Conservation (phyloP, 1,140 invertebrate species). For the Drosophila biarmipes region DNA sequence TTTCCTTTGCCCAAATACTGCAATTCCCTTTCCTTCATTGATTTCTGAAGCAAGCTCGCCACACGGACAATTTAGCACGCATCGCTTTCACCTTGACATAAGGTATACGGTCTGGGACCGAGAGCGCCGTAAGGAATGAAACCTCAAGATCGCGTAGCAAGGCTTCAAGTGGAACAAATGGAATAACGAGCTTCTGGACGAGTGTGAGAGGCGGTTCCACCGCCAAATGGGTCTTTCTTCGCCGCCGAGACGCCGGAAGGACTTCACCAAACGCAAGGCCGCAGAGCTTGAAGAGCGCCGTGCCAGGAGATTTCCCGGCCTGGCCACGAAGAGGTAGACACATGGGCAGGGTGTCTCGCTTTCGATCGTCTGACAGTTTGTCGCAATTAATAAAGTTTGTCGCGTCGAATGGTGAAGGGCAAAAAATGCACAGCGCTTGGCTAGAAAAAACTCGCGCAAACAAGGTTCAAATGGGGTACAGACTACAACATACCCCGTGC, state of each 20-base stretch:
- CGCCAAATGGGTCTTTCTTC: background rate
- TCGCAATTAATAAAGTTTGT: slow-evolving; percentile 79
- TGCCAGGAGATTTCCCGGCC: background rate
- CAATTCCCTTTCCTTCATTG: too few relatives aligned
- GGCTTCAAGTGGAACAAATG: background rate
- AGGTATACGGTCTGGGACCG: too few relatives aligned
- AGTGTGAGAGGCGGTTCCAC: background rate
- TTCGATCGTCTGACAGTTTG: slow-evolving; percentile 3
- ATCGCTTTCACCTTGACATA: too few relatives aligned
- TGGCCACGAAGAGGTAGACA: background rate
- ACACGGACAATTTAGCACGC: too few relatives aligned
- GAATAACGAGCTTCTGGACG: background rate
- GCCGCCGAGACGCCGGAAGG: background rate
- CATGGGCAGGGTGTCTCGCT: background rate
- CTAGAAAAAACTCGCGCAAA: slow-evolving; percentile 20
- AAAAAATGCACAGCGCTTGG: background rate
- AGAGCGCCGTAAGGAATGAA: too few relatives aligned
- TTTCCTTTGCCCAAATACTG: too few relatives aligned
- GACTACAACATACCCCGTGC: slow-evolving; percentile 5
- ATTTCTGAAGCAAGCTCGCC: too few relatives aligned
- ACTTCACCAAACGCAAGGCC: background rate
- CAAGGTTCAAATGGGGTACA: background rate
- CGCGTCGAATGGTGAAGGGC: slow-evolving; percentile 24
- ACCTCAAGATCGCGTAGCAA: background rate
- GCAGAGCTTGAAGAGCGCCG: background rate